phyloP scores from a whole-genome alignment of 2,797 vertebrate species.

The Tragopan temminckii region DNA sequence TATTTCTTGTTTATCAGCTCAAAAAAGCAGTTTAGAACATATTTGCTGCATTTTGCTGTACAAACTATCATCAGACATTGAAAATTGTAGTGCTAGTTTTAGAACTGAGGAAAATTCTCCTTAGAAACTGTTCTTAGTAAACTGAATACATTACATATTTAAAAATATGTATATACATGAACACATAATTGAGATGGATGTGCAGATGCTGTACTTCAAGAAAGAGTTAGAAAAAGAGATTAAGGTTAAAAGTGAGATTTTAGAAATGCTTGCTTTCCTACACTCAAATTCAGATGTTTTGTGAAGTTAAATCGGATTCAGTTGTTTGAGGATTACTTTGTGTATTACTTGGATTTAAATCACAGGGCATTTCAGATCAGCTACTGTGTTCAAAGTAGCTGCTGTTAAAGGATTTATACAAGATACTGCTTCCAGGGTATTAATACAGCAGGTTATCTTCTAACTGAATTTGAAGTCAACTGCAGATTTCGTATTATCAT shows the following conservation, averaged over 20 bases:
- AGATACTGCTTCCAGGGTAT: conserved; percentile 29
- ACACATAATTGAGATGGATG: neutral
- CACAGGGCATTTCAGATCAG: conserved; percentile 58
- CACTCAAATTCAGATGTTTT: conserved; percentile 63
- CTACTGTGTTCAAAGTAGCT: conserved; percentile 24
- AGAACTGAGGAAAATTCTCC: neutral
- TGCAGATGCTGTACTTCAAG: conserved; percentile 10
- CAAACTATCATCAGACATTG: neutral
- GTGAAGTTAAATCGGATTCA: conserved; percentile 66
- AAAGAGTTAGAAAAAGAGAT: conserved; percentile 51
- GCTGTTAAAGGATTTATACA: conserved; percentile 56
- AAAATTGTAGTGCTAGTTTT: neutral
- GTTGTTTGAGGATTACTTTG: conserved; percentile 73
- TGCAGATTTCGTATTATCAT: conserved; percentile 8
- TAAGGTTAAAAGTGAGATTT: conserved; percentile 45
- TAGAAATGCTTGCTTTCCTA: conserved; percentile 42
- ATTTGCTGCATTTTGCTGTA: neutral
- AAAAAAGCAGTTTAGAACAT: neutral
- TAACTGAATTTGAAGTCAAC: conserved; percentile 33
- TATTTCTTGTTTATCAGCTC: neutral
- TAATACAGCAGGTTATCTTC: conserved; percentile 26
- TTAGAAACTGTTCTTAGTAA: neutral
- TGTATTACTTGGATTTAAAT: conserved; percentile 73
- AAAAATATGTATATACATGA: conserved; percentile 48
- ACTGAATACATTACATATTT: neutral